Evolutionary conservation across 2,113 vertebrate genomes (phyloP).

Genomic region (Paedocypris sp.): DNA sequence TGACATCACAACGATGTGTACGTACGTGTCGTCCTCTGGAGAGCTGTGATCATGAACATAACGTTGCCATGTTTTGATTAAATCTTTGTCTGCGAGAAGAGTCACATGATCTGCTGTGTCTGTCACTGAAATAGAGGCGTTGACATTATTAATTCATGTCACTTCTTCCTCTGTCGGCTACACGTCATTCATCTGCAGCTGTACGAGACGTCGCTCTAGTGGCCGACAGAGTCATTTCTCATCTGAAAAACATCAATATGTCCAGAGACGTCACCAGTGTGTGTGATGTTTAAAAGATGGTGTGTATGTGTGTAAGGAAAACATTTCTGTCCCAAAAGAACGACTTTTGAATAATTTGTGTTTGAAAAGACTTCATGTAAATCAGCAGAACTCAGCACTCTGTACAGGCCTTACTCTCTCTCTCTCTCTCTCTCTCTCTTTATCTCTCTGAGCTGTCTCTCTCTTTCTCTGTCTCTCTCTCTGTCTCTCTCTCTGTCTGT

Average conservation of each 20-base stretch:
- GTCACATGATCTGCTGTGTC: too few species aligned
- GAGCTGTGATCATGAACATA: too few species aligned
- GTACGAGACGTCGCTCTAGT: too few species aligned
- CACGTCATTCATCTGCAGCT: too few species aligned
- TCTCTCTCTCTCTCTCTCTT: constrained; percentile 8
- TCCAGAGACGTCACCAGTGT: background rate
- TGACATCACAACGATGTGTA: too few species aligned
- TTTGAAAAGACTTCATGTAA: constrained; percentile 16
- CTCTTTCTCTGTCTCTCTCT: constrained; percentile 6
- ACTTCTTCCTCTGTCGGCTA: too few species aligned
- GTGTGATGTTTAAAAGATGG: background rate
- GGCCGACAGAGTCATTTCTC: too few species aligned
- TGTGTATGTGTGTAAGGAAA: background rate
- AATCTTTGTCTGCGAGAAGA: too few species aligned
- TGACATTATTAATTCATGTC: too few species aligned
- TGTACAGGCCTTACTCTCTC: constrained; percentile 16
- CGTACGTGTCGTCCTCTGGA: too few species aligned
- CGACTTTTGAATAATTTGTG: constrained; percentile 34
- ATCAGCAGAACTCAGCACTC: constrained; percentile 21
- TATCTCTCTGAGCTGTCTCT: constrained; percentile 19
- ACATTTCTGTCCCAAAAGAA: constrained; percentile 9
- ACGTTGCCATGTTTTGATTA: too few species aligned
- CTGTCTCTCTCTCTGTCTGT: constrained; percentile 20
- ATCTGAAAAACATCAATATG: constrained; percentile 1
- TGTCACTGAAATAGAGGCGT: too few species aligned